These are phyloP conservation scores for Zaprionus davidi DNA, from an alignment of 1,140 invertebrate genomes.

Conservation along the genomic window DNA sequence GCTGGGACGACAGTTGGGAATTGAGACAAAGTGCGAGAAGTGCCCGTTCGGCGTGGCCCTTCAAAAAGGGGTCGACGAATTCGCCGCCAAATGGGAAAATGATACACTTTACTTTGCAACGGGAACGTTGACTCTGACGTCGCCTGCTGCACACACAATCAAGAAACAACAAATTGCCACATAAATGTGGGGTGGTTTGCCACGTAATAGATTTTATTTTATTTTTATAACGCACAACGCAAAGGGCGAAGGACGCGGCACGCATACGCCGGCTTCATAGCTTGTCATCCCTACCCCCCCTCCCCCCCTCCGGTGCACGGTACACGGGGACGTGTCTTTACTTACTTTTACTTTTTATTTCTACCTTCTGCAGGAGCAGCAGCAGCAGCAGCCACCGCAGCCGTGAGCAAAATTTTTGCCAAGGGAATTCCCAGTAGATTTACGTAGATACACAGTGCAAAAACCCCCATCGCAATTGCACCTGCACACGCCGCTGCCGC, in stretches of 20 bases:
- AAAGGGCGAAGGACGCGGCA: neutral
- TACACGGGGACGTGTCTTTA: slow-evolving; percentile 50
- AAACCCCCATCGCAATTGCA: slow-evolving; percentile 22
- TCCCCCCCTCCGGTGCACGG: neutral
- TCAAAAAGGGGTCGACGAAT: slow-evolving; percentile 70
- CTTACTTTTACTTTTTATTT: slow-evolving; percentile 76
- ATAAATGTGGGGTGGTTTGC: slow-evolving; percentile 84
- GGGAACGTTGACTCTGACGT: neutral
- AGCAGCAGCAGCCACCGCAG: slow-evolving; percentile 10
- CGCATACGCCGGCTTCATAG: neutral
- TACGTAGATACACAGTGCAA: slow-evolving; percentile 42
- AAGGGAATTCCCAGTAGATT: slow-evolving; percentile 55
- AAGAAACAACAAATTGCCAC: slow-evolving; percentile 84
- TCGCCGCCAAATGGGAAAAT: slow-evolving; percentile 78
- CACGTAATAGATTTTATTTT: slow-evolving; percentile 84
- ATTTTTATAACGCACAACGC: slow-evolving; percentile 69
- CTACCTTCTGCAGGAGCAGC: slow-evolving; percentile 24
- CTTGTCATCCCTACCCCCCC: neutral
- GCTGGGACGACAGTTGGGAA: slow-evolving; percentile 69
- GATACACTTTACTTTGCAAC: slow-evolving; percentile 79
- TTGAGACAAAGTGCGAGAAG: slow-evolving; percentile 79
- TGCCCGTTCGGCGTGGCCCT: slow-evolving; percentile 17
- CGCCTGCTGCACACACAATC: slow-evolving; percentile 67
- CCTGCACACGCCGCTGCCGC: neutral
- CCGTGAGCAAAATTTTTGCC: slow-evolving; percentile 26